phyloP scores from a whole-genome alignment of 2,113 vertebrate species.

The Cyprinus carpio region DNA sequence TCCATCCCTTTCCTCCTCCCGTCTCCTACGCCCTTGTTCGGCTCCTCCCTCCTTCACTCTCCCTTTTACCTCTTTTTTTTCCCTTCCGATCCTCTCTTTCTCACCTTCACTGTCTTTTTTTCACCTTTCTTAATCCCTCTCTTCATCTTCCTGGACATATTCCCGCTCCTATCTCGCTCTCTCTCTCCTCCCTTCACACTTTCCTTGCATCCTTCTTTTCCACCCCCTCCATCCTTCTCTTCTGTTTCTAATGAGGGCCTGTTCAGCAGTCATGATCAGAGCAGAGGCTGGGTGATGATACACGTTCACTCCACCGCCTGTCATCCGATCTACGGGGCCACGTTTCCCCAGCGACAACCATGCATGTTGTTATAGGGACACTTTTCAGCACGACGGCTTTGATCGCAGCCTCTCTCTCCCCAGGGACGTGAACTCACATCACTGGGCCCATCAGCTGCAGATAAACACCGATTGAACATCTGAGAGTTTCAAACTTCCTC shows the following conservation, averaged over 20 bases:
- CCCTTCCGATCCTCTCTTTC: not conserved
- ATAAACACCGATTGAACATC: conserved; percentile 30
- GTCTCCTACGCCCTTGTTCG: not conserved
- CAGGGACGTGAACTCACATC: conserved; percentile 33
- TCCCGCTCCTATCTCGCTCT: not conserved
- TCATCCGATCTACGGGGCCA: conserved; percentile 27
- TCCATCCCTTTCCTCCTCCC: not conserved
- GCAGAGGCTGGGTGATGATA: conserved; percentile 3
- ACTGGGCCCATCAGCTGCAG: conserved; percentile 37
- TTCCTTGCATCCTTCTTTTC: not conserved
- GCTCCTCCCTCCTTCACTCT: not conserved
- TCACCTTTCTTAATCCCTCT: conserved; percentile 28
- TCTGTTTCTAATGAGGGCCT: conserved; percentile 4
- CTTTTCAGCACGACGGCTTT: conserved; percentile 40
- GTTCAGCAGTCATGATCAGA: conserved; percentile 22
- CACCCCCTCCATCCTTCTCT: conserved; percentile 6
- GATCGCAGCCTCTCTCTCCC: conserved; percentile 26
- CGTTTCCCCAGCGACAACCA: conserved; percentile 35
- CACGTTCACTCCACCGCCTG: conserved; percentile 15
- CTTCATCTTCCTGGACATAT: conserved; percentile 27
- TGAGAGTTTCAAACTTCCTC: conserved; percentile 31
- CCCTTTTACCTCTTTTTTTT: not conserved
- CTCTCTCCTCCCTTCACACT: not conserved
- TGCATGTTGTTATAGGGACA: conserved; percentile 38
- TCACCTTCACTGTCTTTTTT: not conserved